Percentiles rank a stretch among this genome's conserved stretches.
Conservation (phyloP, 1,140 invertebrate genomes). For the Tyrophagus putrescentiae region DNA sequence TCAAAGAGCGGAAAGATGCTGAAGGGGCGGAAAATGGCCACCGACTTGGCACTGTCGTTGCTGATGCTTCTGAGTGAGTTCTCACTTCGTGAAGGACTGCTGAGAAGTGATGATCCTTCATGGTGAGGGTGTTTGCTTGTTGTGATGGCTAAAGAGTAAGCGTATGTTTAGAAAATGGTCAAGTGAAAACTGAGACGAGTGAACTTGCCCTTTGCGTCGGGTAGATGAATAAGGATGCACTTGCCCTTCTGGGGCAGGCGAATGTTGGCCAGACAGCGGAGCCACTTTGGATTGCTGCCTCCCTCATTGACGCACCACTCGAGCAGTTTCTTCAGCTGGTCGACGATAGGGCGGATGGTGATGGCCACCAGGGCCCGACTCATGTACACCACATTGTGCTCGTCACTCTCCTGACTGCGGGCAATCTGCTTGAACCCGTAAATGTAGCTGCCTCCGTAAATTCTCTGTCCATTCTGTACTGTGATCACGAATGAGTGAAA, state of each 20-base stretch:
- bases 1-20: conserved; percentile 83
- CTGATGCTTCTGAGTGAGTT: not conserved
- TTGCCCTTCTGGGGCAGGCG: conserved; percentile 16
- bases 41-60: not conserved
- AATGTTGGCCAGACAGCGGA: conserved; percentile 15
- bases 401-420: conserved; percentile 15
- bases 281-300: conserved; percentile 13
- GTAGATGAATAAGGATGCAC: conserved; percentile 3
- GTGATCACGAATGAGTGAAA: conserved; percentile 97
- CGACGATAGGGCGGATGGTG: conserved; percentile 11
- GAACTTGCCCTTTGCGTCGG: not conserved
- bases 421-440: conserved; percentile 13
- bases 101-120: not conserved
- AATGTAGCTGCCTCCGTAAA: conserved; percentile 49
- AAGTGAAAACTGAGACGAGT: not conserved
- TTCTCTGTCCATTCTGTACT: conserved; percentile 79
- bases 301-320: conserved; percentile 18
- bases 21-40: conserved; percentile 32
- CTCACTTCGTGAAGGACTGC: not conserved
- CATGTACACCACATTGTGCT: conserved; percentile 15
- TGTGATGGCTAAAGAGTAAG: not conserved
- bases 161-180: not conserved
- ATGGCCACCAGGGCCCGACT: conserved; percentile 16
- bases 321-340: conserved; percentile 9
- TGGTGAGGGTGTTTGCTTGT: not conserved